A percentile compares a stretch with the other conserved stretches of the same genome.
Conservation (phyloP, 1,140 invertebrate species). For the Drosophila auraria region DNA sequence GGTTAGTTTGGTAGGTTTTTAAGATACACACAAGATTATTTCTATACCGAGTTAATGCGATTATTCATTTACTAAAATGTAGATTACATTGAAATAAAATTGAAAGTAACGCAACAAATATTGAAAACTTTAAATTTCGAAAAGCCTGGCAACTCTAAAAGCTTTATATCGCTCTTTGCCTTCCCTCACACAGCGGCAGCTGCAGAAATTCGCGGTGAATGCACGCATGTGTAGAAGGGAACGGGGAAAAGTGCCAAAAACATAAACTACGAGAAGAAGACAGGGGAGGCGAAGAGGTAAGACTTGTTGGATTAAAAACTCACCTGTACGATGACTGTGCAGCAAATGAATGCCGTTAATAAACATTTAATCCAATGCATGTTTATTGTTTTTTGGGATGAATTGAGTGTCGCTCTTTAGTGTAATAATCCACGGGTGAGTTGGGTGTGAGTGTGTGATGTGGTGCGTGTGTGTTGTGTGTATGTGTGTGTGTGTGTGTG, state of each 20-base stretch:
- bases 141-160: slow-evolving; percentile 56
- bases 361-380: slow-evolving; percentile 85
- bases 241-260: slow-evolving; percentile 46
- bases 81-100: no score
- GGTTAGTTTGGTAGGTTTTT: neutral
- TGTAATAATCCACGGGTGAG: slow-evolving; percentile 74
- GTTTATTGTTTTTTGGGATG: slow-evolving; percentile 69
- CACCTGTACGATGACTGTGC: slow-evolving; percentile 80
- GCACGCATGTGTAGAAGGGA: slow-evolving; percentile 40
- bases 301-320: slow-evolving; percentile 37
- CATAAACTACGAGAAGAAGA: neutral
- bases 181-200: slow-evolving; percentile 20
- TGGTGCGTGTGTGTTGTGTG: slow-evolving; percentile 47
- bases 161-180: slow-evolving; percentile 7
- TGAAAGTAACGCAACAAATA: neutral
- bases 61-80: neutral
- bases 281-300: neutral
- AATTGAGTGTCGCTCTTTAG: slow-evolving; percentile 63
- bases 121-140: neutral
- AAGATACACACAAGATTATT: neutral
- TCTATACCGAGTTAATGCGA: no score
- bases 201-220: slow-evolving; percentile 43
- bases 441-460: slow-evolving; percentile 22
- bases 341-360: slow-evolving; percentile 80
- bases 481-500: slow-evolving; percentile 26